These are phyloP conservation scores for Triplophysa tibetana DNA, from an alignment of 2,113 vertebrate genomes.

Conservation along the genomic window DNA sequence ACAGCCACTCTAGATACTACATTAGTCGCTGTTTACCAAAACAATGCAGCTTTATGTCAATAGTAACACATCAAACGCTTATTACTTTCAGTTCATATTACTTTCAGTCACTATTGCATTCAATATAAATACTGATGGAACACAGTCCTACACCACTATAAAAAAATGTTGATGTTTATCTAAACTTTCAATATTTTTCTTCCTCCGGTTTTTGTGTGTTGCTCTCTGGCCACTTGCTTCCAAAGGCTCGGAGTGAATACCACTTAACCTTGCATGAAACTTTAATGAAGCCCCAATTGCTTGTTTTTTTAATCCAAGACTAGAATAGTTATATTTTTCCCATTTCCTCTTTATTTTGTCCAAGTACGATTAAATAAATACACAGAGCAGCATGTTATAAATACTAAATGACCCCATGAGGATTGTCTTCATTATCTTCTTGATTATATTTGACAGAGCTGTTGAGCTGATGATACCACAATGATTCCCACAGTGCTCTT, in stretches of 20 bases:
- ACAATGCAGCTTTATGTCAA: no score
- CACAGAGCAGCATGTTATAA: neutral
- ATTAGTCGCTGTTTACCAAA: no score
- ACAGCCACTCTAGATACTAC: no score
- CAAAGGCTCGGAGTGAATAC: slow-evolving; percentile 36
- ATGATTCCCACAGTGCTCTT: neutral
- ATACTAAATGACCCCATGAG: neutral
- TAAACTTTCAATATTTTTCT: neutral
- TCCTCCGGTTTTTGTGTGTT: neutral
- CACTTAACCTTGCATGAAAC: slow-evolving; percentile 11
- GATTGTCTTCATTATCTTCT: slow-evolving; percentile 27
- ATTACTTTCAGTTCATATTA: no score
- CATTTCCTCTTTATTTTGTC: neutral
- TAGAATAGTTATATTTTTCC: neutral
- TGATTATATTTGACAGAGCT: slow-evolving; percentile 17
- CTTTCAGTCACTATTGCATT: no score
- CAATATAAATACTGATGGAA: no score
- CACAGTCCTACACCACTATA: no score
- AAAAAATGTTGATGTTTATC: no score
- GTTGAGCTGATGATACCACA: slow-evolving; percentile 4
- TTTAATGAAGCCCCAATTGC: slow-evolving; percentile 5
- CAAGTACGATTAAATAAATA: neutral
- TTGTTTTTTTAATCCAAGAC: neutral
- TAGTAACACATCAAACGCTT: no score
- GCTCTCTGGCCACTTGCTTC: slow-evolving; percentile 25